Conservation (phyloP, 2,888 invertebrate species). For the Thera britannica region DNA sequence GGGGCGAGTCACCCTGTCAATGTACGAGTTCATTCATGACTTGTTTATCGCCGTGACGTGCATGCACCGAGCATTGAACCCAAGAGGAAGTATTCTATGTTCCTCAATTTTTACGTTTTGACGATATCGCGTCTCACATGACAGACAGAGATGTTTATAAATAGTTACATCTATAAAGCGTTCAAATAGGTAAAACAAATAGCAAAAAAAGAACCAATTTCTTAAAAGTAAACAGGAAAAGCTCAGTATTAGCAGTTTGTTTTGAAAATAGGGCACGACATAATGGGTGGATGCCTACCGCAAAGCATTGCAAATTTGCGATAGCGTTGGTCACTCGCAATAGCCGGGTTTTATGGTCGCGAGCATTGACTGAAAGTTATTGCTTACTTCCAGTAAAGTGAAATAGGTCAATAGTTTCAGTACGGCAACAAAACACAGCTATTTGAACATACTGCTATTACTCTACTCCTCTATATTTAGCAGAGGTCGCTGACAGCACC, state of each 20-base stretch:
- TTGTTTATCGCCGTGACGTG: slow-evolving; percentile 77
- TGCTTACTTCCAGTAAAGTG: slow-evolving; percentile 82
- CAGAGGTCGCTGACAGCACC: slow-evolving; percentile 57
- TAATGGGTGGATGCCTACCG: slow-evolving; percentile 41
- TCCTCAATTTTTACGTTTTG: slow-evolving; percentile 69
- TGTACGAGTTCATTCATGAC: slow-evolving; percentile 74
- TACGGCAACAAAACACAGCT: slow-evolving; percentile 81
- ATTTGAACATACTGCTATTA: slow-evolving; percentile 72
- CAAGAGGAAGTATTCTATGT: slow-evolving; percentile 77
- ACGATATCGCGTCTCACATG: slow-evolving; percentile 53
- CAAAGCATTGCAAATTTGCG: slow-evolving; percentile 42
- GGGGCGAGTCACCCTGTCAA: slow-evolving; percentile 77
- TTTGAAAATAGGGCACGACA: slow-evolving; percentile 34
- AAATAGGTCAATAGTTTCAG: slow-evolving; percentile 85
- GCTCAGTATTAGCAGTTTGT: slow-evolving; percentile 21
- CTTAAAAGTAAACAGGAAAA: slow-evolving; percentile 21
- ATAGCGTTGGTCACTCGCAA: slow-evolving; percentile 64
- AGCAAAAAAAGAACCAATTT: slow-evolving; percentile 1
- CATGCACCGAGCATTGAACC: slow-evolving; percentile 76
- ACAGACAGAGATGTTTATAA: slow-evolving; percentile 46
- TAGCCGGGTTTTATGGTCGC: slow-evolving; percentile 69
- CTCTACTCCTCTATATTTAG: slow-evolving; percentile 71
- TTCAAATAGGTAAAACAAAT: background rate
- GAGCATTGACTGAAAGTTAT: slow-evolving; percentile 81
- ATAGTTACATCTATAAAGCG: slow-evolving; percentile 34